Evolutionary conservation across 2,888 invertebrate genomes (phyloP).

Genomic region (Patella pellucida): DNA sequence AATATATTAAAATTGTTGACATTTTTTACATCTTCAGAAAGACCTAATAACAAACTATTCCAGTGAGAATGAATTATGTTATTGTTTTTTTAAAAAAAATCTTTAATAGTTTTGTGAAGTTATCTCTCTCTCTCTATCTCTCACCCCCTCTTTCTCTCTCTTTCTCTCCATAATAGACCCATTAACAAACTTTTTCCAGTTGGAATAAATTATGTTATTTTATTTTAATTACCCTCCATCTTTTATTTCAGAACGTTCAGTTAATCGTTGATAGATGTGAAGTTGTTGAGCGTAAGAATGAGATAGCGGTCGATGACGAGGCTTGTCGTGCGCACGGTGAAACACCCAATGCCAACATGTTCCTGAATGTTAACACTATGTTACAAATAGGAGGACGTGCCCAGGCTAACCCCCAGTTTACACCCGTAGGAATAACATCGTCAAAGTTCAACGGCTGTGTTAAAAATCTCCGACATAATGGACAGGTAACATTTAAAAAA

Average conservation of each 20-base stretch:
- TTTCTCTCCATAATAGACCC: no score
- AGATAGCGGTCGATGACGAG: constrained; percentile 86
- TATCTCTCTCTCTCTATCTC: no score
- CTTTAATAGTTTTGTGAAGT: no score
- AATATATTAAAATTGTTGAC: no score
- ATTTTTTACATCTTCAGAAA: no score
- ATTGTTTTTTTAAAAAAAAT: background rate
- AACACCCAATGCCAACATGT: constrained; percentile 95
- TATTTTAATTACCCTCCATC: background rate
- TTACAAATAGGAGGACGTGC: constrained; percentile 88
- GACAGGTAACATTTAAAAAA: constrained; percentile 71
- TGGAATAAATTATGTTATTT: background rate
- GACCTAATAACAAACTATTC: no score
- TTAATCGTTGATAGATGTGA: constrained; percentile 94
- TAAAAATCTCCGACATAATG: constrained; percentile 94
- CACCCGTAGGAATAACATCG: constrained; percentile 41
- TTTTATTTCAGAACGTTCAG: constrained; percentile 78
- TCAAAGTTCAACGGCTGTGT: constrained; percentile 97
- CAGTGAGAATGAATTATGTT: background rate
- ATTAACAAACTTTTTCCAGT: no score
- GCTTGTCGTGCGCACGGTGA: constrained; percentile 90
- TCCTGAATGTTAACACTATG: constrained; percentile 94
- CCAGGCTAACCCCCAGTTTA: constrained; percentile 30
- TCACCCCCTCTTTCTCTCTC: no score
- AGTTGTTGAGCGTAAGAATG: constrained; percentile 87